A percentile compares a stretch with the other conserved stretches of the same genome.
Evolutionary conservation across 2,888 invertebrate species (phyloP).

Genomic region (Campoletis raptor): DNA sequence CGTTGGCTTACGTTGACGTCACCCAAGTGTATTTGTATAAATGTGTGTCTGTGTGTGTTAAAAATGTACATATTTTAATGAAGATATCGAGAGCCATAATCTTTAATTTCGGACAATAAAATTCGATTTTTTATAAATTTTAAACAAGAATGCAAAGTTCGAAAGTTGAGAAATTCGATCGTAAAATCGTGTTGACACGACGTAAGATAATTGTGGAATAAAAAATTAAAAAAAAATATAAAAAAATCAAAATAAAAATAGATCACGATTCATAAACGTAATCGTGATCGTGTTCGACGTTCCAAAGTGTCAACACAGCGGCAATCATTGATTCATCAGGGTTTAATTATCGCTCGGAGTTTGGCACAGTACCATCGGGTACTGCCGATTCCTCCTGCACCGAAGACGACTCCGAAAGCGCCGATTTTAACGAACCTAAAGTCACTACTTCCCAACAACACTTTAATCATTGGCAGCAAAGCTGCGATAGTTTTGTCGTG

Average conservation of each 20-base stretch:
- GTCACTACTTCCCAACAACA: slow-evolving; percentile 54
- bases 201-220: background rate
- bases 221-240: background rate
- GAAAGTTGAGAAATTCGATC: background rate
- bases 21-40: slow-evolving; percentile 13
- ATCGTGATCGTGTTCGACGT: slow-evolving; percentile 21
- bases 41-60: slow-evolving; percentile 8
- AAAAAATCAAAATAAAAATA: background rate
- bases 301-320: slow-evolving; percentile 55
- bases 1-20: slow-evolving; percentile 57
- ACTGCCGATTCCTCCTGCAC: slow-evolving; percentile 72
- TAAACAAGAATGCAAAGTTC: background rate
- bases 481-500: slow-evolving; percentile 83
- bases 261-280: background rate
- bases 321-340: slow-evolving; percentile 84
- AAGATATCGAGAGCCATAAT: background rate
- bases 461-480: slow-evolving; percentile 65
- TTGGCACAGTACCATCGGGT: slow-evolving; percentile 77
- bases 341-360: slow-evolving; percentile 82
- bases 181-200: slow-evolving; percentile 13
- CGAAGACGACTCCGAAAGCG: slow-evolving; percentile 68
- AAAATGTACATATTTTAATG: background rate
- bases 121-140: background rate
- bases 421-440: slow-evolving; percentile 53
- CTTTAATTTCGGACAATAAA: background rate